Conservation (phyloP, 2,888 invertebrate species). For the Acronicta aceris region DNA sequence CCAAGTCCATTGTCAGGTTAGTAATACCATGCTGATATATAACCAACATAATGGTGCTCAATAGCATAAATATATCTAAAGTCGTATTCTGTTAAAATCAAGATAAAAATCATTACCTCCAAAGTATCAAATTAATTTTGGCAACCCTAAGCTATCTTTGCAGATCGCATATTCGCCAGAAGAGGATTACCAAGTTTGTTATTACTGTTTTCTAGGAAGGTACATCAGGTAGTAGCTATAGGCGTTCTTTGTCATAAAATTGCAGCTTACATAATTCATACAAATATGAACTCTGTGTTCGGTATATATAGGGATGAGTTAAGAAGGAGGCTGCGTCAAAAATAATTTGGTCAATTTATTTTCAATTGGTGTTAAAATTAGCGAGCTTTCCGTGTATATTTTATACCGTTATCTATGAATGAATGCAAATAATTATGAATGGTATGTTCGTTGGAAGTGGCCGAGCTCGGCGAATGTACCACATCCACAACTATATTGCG, state of each 20-base stretch:
- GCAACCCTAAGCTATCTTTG: conserved; percentile 82
- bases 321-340: conserved; percentile 10
- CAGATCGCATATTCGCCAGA: conserved; percentile 82
- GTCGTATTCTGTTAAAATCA: conserved; percentile 3
- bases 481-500: too few species aligned
- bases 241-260: conserved; percentile 74
- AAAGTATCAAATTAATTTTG: conserved; percentile 49
- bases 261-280: conserved; percentile 23
- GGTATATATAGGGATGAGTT: conserved; percentile 27
- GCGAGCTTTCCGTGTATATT: conserved; percentile 64
- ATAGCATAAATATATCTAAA: neutral
- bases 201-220: conserved; percentile 87
- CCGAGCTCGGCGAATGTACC: too few species aligned
- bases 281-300: conserved; percentile 49
- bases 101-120: conserved; percentile 14
- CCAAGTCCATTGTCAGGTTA: too few species aligned
- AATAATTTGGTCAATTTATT: conserved; percentile 61
- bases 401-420: conserved; percentile 72
- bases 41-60: too few species aligned
- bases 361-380: conserved; percentile 69
- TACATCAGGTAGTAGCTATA: conserved; percentile 79
- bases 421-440: conserved; percentile 70
- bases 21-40: too few species aligned
- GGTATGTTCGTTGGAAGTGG: conserved; percentile 46
- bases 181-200: conserved; percentile 83